Conservation (phyloP, 2,797 vertebrate species). For the Podarcis lilfordi region DNA sequence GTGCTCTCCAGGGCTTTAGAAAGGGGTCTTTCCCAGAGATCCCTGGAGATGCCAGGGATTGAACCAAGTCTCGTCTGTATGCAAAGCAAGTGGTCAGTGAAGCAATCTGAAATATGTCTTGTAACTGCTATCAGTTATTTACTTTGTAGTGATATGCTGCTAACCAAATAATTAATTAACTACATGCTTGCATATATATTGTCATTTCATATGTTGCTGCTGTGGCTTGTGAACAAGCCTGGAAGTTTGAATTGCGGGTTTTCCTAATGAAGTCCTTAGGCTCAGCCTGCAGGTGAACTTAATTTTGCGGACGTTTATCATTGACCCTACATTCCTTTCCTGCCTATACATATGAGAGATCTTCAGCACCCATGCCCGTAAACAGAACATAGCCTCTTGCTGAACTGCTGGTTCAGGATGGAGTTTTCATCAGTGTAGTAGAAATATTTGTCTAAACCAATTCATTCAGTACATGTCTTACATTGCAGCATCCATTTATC, state of each 20-base stretch:
- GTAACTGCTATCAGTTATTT: accelerated
- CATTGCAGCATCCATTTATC: not conserved
- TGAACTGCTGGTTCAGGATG: not conserved
- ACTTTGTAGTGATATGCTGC: conserved; percentile 56
- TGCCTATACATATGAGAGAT: not conserved
- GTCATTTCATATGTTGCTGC: not conserved
- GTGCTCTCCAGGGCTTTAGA: not conserved
- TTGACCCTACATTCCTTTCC: not conserved
- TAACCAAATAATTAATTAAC: conserved; percentile 76
- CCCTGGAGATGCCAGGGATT: no score
- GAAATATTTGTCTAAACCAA: not conserved
- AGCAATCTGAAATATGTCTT: not conserved
- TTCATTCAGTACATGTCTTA: not conserved
- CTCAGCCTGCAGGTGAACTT: not conserved
- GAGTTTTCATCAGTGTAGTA: not conserved
- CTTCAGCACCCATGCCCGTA: not conserved
- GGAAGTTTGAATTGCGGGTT: not conserved
- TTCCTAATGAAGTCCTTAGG: not conserved
- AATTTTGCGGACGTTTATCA: not conserved
- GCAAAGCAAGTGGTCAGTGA: not conserved
- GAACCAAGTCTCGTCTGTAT: no score
- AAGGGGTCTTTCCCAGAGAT: not conserved
- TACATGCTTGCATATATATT: not conserved
- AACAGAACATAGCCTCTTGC: not conserved
- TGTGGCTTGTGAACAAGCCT: accelerated